Evolutionary conservation across 2,113 vertebrate genomes (phyloP).

Genomic region (Coregonus clupeaformis): DNA sequence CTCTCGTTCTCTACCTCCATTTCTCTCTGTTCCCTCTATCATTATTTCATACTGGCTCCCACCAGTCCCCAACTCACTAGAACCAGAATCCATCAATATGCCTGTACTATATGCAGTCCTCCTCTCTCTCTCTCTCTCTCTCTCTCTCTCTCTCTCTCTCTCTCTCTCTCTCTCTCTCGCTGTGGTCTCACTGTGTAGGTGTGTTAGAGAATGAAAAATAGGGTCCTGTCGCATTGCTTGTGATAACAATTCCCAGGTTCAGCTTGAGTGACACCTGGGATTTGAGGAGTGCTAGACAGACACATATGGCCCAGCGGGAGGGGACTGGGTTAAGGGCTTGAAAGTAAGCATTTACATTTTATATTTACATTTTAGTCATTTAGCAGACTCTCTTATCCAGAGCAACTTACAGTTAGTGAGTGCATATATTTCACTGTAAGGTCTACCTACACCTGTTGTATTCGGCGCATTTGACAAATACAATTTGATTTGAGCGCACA

Average conservation of each 20-base stretch:
- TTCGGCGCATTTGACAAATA: too few species aligned
- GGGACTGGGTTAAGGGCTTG: too few species aligned
- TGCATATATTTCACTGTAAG: too few species aligned
- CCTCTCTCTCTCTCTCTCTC: conserved; percentile 31
- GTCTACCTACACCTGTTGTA: too few species aligned
- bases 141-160: background rate
- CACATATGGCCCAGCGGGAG: conserved; percentile 54
- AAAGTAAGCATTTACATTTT: too few species aligned
- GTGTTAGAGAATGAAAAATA: conserved; percentile 61
- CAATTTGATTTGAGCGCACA: too few species aligned
- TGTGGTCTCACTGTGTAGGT: conserved; percentile 28
- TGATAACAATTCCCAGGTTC: conserved; percentile 73
- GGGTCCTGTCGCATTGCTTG: conserved; percentile 57
- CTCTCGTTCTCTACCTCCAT: background rate
- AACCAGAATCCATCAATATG: background rate
- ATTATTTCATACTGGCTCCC: background rate
- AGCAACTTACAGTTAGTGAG: too few species aligned
- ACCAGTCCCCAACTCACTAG: conserved; percentile 35
- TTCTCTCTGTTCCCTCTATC: background rate
- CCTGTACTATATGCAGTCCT: too few species aligned
- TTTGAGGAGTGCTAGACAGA: conserved; percentile 60
- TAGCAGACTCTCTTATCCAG: too few species aligned
- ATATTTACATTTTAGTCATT: too few species aligned
- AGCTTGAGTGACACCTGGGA: conserved; percentile 72
- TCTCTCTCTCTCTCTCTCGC: background rate